Evolutionary conservation across 2,797 vertebrate genomes (phyloP), one percentile per base, ranked within the genome.

Genomic region (Sternotherus odoratus): DNA sequence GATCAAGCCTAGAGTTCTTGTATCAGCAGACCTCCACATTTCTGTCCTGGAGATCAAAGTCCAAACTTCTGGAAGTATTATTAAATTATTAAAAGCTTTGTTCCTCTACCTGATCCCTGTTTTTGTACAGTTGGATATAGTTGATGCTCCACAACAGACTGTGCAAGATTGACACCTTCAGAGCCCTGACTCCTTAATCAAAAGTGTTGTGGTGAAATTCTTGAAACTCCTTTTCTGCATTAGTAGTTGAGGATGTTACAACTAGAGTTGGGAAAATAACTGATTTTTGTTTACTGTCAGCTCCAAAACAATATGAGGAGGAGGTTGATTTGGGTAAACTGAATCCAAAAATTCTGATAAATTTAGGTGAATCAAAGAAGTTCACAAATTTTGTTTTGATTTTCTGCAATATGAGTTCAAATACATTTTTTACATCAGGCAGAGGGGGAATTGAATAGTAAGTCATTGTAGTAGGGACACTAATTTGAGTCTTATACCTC

Each of bases 141-240:
- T 39, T 66, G 53, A n/a, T 79, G 28, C 15, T 91, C 74, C 87
- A 30, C 24, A 83, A 81, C 3, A n/a, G 66, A 92, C 79, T 0
- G 57, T 83, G 51, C 89, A 87, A 21, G 17, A 57, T 89, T 77
- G 63, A 86, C 87, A 19, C 86, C 83, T 82, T 81, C 72, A 43
- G 50, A 89, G 48, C 8, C 39, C 19, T 86, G 15, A 24, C 87
- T 94, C 50, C 9, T 15, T 88, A 85, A 75, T 93, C 83, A 88
- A 90, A 86, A 91, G 79, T 77, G 54, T 78, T 60, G 15, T 79
- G 56, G 8, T 79, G 53, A 12, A 69, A 81, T 83, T 91, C 60
- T 56, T 88, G 39, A 81, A 88, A 87, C 17, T 28, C 75, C 12
- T 46, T 92, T 9, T 66, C 54, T 54, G 28, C 36, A 7, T 33